A percentile compares a stretch with the other conserved stretches of the same genome.
Conservation (phyloP, 2,888 invertebrate species). For the Cryptocephalus moraei region DNA sequence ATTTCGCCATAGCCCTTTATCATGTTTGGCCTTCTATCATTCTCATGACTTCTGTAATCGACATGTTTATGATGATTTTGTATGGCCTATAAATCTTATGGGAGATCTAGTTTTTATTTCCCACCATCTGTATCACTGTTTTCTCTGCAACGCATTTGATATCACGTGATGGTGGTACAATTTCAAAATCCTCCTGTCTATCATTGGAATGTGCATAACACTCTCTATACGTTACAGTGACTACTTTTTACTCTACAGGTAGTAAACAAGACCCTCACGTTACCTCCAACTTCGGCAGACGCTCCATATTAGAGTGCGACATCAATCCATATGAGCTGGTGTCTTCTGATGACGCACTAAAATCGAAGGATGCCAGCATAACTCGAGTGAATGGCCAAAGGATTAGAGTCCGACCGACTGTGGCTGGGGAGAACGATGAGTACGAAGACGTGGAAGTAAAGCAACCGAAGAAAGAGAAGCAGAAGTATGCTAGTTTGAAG, state of each 20-base stretch:
- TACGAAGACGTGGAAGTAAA: conserved; percentile 29
- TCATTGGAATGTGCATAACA: no score
- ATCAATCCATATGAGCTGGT: conserved; percentile 78
- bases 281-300: conserved; percentile 36
- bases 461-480: conserved; percentile 8
- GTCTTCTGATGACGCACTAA: conserved; percentile 39
- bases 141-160: no score
- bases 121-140: no score
- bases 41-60: no score
- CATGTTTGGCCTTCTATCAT: no score
- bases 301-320: conserved; percentile 72
- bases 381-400: conserved; percentile 34
- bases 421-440: conserved; percentile 17
- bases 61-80: no score
- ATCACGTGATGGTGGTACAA: no score
- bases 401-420: conserved; percentile 35
- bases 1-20: no score
- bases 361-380: conserved; percentile 22
- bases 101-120: no score
- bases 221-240: no score
- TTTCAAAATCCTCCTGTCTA: no score
- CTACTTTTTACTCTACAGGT: conserved; percentile 9
- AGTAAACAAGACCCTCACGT: conserved; percentile 9
- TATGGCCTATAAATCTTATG: no score
- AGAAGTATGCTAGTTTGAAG: background rate